phyloP scores from a whole-genome alignment of 1,140 invertebrate species.

The Batillaria attramentaria region DNA sequence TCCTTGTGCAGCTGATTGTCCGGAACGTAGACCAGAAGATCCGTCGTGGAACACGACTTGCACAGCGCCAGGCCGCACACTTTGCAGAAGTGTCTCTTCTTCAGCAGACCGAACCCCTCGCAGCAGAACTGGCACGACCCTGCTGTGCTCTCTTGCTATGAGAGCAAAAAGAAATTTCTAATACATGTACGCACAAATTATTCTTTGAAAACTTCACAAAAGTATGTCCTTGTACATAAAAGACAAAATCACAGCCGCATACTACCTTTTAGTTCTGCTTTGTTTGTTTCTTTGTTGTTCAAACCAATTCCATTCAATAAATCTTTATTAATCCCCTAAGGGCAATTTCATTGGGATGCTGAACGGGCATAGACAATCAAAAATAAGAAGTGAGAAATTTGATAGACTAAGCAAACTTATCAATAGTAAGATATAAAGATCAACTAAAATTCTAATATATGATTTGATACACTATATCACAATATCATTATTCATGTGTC shows the following conservation, averaged over 20 bases:
- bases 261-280: neutral
- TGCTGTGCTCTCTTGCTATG: slow-evolving; percentile 58
- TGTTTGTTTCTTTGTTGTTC: too few relatives aligned
- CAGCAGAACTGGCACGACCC: slow-evolving; percentile 52
- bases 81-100: slow-evolving; percentile 55
- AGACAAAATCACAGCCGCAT: neutral
- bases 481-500: too few relatives aligned
- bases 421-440: neutral
- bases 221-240: neutral
- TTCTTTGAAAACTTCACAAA: too few relatives aligned
- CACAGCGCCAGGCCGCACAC: slow-evolving; percentile 61
- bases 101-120: slow-evolving; percentile 48
- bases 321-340: too few relatives aligned
- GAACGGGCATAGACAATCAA: too few relatives aligned
- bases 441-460: neutral
- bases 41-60: slow-evolving; percentile 54
- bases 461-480: neutral
- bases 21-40: slow-evolving; percentile 59
- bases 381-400: too few relatives aligned
- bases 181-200: neutral
- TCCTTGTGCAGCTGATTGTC: slow-evolving; percentile 34
- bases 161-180: slow-evolving; percentile 15
- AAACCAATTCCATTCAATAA: too few relatives aligned
- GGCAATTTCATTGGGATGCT: too few relatives aligned
- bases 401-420: too few relatives aligned